A percentile compares a stretch with the other conserved stretches of the same genome.
Evolutionary conservation across 2,113 vertebrate genomes (phyloP).

Genomic region (Meles meles): DNA sequence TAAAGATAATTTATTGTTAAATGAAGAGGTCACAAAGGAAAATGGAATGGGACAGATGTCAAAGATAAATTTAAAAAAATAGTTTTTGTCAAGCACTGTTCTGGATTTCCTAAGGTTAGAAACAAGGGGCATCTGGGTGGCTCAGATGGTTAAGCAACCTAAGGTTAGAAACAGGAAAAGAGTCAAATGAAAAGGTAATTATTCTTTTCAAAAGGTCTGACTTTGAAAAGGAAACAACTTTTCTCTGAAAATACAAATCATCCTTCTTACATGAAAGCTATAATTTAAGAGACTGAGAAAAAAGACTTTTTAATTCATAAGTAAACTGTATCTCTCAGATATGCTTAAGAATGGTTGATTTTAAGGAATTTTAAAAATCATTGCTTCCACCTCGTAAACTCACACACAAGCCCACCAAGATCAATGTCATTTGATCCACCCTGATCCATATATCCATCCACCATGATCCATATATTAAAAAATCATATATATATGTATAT

Average conservation of each 20-base stretch:
- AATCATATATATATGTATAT: too few species aligned
- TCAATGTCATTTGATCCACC: fast-evolving
- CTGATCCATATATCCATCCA: too few species aligned
- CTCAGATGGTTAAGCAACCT: too few species aligned
- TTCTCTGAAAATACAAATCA: conserved; percentile 14
- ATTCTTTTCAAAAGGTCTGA: conserved; percentile 19
- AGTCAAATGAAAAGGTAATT: conserved; percentile 56
- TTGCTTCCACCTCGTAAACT: not conserved
- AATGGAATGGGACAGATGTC: conserved; percentile 40
- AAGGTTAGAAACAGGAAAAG: conserved; percentile 69
- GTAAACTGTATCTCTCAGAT: not conserved
- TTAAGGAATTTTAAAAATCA: not conserved
- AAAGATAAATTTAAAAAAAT: conserved; percentile 66
- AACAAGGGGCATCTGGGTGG: too few species aligned
- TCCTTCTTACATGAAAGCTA: conserved; percentile 1
- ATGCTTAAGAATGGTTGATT: not conserved
- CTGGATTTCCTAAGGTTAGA: conserved; percentile 74
- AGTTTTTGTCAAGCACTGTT: conserved; percentile 49
- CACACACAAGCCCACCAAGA: fast-evolving
- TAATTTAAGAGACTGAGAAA: not conserved
- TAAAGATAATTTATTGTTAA: conserved; percentile 82
- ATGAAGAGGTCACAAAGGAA: conserved; percentile 75
- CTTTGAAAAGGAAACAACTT: conserved; percentile 36
- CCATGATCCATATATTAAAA: too few species aligned
- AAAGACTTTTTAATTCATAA: not conserved